Conservation (phyloP, 2,113 vertebrate species). For the Orientallactaga bullata region DNA sequence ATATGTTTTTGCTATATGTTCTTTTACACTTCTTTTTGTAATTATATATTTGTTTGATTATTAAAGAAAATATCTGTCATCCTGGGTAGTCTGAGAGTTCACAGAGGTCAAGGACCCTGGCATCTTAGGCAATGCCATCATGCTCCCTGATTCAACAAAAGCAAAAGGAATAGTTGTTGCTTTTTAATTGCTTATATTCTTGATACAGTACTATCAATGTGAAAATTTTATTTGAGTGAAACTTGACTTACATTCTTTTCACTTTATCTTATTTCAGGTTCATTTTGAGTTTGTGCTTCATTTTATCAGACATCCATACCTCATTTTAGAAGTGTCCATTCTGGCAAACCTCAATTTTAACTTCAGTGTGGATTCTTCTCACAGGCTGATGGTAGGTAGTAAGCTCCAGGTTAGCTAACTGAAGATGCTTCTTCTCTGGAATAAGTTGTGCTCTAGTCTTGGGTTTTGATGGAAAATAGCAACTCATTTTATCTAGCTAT, state of each 20-base stretch:
- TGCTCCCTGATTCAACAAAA: rapidly evolving
- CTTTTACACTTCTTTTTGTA: not conserved
- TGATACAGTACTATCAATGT: too few species aligned
- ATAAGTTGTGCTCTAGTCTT: not conserved
- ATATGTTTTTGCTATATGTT: not conserved
- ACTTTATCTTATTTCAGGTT: not conserved
- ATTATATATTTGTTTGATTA: not conserved
- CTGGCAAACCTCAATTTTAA: not conserved
- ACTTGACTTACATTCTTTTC: not conserved
- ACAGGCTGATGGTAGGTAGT: not conserved
- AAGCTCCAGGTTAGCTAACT: not conserved
- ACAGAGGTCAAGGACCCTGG: not conserved
- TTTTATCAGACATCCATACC: not conserved
- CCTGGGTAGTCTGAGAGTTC: not conserved
- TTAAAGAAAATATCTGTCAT: not conserved
- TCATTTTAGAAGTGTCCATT: not conserved
- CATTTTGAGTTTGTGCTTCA: not conserved
- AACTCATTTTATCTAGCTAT: not conserved
- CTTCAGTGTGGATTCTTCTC: not conserved
- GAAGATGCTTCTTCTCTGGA: not conserved
- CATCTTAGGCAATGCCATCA: rapidly evolving
- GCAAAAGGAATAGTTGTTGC: not conserved
- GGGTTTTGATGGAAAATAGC: constrained; percentile 4
- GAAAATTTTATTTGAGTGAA: not conserved
- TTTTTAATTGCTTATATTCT: not conserved